A percentile compares a stretch with the other conserved stretches of the same genome.
phyloP scores from a whole-genome alignment of 2,113 vertebrate species.

The Octodon degus region DNA sequence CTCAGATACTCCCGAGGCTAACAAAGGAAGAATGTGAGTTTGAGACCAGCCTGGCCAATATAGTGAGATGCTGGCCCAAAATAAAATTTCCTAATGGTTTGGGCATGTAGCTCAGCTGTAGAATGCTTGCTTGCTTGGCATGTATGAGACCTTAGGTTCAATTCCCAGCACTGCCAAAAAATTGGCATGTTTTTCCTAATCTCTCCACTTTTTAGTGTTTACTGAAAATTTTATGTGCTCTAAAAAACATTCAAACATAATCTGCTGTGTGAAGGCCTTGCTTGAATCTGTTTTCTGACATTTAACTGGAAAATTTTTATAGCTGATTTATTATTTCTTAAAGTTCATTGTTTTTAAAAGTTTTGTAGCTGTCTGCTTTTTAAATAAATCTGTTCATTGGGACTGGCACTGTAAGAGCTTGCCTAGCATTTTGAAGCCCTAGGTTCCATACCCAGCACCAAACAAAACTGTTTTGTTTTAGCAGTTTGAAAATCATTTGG shows the following conservation, averaged over 20 bases:
- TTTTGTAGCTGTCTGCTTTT: slow-evolving; percentile 13
- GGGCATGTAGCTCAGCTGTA: neutral
- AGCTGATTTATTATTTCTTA: slow-evolving; percentile 30
- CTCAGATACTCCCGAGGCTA: neutral
- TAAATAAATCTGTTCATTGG: slow-evolving; percentile 28
- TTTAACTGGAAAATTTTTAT: slow-evolving; percentile 20
- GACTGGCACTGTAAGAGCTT: neutral
- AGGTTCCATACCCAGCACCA: neutral
- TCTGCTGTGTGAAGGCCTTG: slow-evolving; percentile 56
- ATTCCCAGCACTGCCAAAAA: neutral
- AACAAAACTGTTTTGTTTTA: slow-evolving; percentile 16
- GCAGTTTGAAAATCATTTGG: slow-evolving; percentile 39
- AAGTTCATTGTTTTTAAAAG: neutral
- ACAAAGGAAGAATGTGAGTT: neutral
- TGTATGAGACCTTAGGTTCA: neutral
- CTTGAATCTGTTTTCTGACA: slow-evolving; percentile 33
- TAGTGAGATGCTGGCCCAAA: neutral
- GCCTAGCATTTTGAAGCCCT: neutral
- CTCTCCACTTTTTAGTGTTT: neutral
- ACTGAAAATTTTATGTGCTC: slow-evolving; percentile 16
- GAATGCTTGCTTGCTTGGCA: neutral
- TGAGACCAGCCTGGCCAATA: neutral
- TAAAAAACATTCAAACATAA: slow-evolving; percentile 42
- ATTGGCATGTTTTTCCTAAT: slow-evolving; percentile 38
- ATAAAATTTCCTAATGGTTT: neutral